These are phyloP conservation scores for Panthera uncia DNA, from an alignment of 2,113 vertebrate species.

Conservation along the genomic window DNA sequence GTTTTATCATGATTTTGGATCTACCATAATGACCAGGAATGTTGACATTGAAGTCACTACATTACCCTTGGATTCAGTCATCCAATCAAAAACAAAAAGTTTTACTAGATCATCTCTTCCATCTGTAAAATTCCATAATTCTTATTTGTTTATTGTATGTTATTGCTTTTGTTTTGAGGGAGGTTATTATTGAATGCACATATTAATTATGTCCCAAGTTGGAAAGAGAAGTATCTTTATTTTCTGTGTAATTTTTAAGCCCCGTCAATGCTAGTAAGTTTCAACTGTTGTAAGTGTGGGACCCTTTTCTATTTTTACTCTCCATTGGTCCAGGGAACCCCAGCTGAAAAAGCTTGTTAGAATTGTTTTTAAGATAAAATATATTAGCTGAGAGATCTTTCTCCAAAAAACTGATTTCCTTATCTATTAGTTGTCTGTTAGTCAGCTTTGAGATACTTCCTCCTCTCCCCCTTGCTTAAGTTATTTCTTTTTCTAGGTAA, in stretches of 20 bases:
- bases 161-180: not conserved
- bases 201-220: not conserved
- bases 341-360: not conserved
- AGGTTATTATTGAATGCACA: not conserved
- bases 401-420: conserved; percentile 13
- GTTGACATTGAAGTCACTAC: not conserved
- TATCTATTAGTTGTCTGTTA: not conserved
- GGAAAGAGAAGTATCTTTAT: not conserved
- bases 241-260: conserved; percentile 30
- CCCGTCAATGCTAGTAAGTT: not conserved
- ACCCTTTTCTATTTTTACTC: not conserved
- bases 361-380: conserved; percentile 49
- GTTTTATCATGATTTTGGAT: not conserved
- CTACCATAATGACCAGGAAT: not conserved
- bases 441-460: not conserved
- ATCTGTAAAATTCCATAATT: not conserved
- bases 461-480: not conserved
- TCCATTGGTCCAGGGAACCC: not conserved
- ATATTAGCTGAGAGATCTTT: conserved; percentile 1
- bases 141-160: not conserved
- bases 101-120: not conserved
- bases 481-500: conserved; percentile 51
- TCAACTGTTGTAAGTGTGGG: not conserved
- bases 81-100: not conserved
- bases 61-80: not conserved